These are phyloP conservation scores for Mylabris phalerata DNA, from an alignment of 1,140 invertebrate species.

Conservation along the genomic window DNA sequence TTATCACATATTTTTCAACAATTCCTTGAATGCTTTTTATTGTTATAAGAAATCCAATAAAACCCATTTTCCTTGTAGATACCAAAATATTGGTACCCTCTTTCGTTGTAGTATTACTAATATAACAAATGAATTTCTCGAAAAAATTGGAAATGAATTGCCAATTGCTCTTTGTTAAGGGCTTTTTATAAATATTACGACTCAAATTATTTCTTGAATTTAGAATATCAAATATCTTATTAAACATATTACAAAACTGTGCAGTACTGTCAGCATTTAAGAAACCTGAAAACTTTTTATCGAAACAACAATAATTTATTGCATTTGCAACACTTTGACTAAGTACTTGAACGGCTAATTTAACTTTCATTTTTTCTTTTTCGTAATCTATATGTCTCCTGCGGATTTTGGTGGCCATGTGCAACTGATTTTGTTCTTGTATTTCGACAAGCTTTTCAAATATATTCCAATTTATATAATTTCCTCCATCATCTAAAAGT, in stretches of 20 bases:
- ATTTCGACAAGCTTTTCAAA: constrained; percentile 19
- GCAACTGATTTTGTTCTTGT: constrained; percentile 21
- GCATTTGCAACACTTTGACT: constrained; percentile 22
- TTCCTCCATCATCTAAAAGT: constrained; percentile 19
- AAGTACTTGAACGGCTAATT: constrained; percentile 25
- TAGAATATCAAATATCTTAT: constrained; percentile 30
- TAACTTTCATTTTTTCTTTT: constrained; percentile 31
- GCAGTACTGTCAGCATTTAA: constrained; percentile 19
- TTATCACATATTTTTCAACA: constrained; percentile 21
- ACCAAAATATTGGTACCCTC: constrained; percentile 6
- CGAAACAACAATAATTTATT: constrained; percentile 13
- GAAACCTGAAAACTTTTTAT: constrained; percentile 21
- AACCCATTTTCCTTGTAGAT: constrained; percentile 22
- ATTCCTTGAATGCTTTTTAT: constrained; percentile 21
- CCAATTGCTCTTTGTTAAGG: constrained; percentile 8
- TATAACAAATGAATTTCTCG: constrained; percentile 4
- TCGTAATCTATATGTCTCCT: constrained; percentile 19
- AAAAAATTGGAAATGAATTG: constrained; percentile 9
- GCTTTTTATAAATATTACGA: constrained; percentile 11
- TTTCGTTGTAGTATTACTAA: background rate
- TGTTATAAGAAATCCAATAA: constrained; percentile 26
- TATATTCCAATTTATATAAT: constrained; percentile 23
- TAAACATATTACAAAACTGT: constrained; percentile 24
- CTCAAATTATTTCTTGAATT: constrained; percentile 26
- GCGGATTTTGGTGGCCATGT: constrained; percentile 24